Evolutionary conservation across 2,113 vertebrate species (phyloP), one percentile per base, ranked within the genome.

Genomic region (Dromas ardeola): DNA sequence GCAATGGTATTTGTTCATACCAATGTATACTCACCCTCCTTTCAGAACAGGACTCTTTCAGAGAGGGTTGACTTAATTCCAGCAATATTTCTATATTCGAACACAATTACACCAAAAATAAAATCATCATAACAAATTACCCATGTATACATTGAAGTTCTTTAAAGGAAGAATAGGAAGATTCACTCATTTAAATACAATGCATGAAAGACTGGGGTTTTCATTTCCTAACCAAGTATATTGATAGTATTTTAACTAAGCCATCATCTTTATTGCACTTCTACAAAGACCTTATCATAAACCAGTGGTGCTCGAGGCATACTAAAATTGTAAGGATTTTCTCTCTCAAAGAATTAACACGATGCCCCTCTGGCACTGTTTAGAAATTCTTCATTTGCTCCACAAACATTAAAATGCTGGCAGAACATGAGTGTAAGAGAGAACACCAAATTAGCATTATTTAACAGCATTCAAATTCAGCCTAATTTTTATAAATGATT

Each of bases 321-420:
- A 65, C 36, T 96, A 70, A 88, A 94, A 93, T 95, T 73, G 38
- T 74, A 89, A 97, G 72, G 32, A 55, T 93, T 97, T 96, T 97
- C 50, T 78, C 77, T 93, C 25, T 84, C 26, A 74, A 95, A 82
- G 70, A 97, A 97, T 85, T 97, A 97, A 88, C 89, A 92, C 21
- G 11, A 23, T 91, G 40, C 13, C 61, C 87, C 87, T 92, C 66
- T 92, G 47, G 81, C 79, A 66, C 52, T 95, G 30, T 96, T 97
- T 93, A 93, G 82, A 96, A 96, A 96, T 94, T 97, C 80, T 82
- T 88, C 77, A 94, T 92, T 95, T 97, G 70, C 45, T 97, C 86
- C 84, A 93, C 43, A 95, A 95, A 95, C 67, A 83, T 58, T 84
- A 94, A 96, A 97, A 94, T 92, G n/a, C 59, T 86, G 27, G 69